Evolutionary conservation across 2,797 vertebrate genomes (phyloP).

Genomic region (Melanotaenia pygmaea): DNA sequence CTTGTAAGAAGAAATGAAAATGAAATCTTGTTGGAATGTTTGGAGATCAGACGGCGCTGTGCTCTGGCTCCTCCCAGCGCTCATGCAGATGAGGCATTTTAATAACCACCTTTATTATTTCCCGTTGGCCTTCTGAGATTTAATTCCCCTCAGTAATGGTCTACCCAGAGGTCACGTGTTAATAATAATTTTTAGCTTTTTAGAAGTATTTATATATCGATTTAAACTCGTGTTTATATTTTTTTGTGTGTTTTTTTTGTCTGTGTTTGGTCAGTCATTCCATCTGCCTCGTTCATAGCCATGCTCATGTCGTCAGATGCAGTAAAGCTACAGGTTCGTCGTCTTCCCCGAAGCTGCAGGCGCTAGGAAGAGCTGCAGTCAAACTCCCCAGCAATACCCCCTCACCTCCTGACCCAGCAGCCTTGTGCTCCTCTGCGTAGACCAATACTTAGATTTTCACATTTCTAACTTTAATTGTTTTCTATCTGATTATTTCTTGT

Average conservation of each 20-base stretch:
- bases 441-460: constrained; percentile 58
- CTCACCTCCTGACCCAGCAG: constrained; percentile 24
- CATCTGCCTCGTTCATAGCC: constrained; percentile 57
- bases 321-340: constrained; percentile 37
- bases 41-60: not conserved
- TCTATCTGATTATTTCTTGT: constrained; percentile 36
- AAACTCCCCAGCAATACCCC: constrained; percentile 37
- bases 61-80: constrained; percentile 24
- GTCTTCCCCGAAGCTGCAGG: constrained; percentile 39
- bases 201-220: constrained; percentile 44
- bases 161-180: constrained; percentile 56
- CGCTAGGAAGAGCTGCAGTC: constrained; percentile 1
- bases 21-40: constrained; percentile 5
- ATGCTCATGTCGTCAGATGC: constrained; percentile 19
- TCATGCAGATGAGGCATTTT: constrained; percentile 61
- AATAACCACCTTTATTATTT: constrained; percentile 30
- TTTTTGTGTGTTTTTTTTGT: constrained; percentile 12
- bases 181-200: constrained; percentile 25
- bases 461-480: constrained; percentile 46
- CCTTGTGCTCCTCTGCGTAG: constrained; percentile 51
- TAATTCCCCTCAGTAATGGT: constrained; percentile 57
- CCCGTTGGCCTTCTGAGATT: constrained; percentile 69
- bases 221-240: not conserved
- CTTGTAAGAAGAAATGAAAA: not conserved
- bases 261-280: constrained; percentile 61